Evolutionary conservation across 1,140 invertebrate species (phyloP), one percentile per base, ranked within the genome.

Genomic region (Sitophilus oryzae): DNA sequence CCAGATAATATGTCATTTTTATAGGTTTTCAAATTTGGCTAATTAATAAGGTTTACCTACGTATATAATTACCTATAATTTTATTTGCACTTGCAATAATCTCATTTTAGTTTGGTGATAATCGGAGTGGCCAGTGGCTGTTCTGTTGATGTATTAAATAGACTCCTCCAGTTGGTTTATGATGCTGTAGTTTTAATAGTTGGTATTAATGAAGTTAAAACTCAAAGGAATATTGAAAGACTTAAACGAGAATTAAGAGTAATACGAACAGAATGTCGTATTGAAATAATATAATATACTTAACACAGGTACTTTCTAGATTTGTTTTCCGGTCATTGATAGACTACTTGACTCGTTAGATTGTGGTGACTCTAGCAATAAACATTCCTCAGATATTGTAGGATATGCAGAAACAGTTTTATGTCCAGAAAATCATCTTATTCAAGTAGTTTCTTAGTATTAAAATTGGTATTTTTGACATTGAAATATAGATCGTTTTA

Each of bases 171-270:
- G 34, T 77, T 80, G 34, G 77, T 88, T 34, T 88, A 89, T 66
- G 79, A 84, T 65, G 76, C 82, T 1, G 83, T 92, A 77, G 77
- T 91, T 8, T 76, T 91, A 34, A 80, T 84, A 52, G 81, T 86
- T 61, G 88, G 90, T 10, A 77, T 87, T 4, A 86, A 91, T 52
- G 85, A 89, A 62, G 71, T 91, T 16, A 81, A 82, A 60, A 82
- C 75, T 56, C 77, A 84, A 30, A 82, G 84, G 64, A 91, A 88
- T 72, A 73, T 89, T 36, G 89, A 91, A 65, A 78, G 85, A 66
- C 74, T 91, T 16, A 91, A 91, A 67, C 78, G 82, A 70, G 88
- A 91, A 59, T 74, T 91, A 46, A 78, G 86, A 62, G 81, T 85
- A 63, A 51, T 21, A 20, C 4, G 6, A 22, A 4, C 6, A 6